Evolutionary conservation across 92 coral and sea anemone species (phyloP), one percentile per base, ranked within the genome.

Genomic region (Phenganax marumi): DNA sequence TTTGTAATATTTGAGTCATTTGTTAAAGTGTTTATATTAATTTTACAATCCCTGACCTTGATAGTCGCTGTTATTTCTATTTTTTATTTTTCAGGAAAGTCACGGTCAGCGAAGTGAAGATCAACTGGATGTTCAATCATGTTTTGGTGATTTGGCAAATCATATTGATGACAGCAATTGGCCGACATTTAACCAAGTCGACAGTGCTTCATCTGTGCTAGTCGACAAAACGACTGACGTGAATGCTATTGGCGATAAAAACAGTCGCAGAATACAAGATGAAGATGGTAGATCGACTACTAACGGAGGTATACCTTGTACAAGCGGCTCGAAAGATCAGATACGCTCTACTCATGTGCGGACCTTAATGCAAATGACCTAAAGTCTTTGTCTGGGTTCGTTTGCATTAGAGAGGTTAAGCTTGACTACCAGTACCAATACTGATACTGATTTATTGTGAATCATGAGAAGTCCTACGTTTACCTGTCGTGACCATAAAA

Each of bases 101-200:
- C 47, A 2, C 7, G 70, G 46, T 23, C 14, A 7, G 33, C 49
- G 17, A 66, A 33, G 72, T 33, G 13, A 25, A 64, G 14, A 48
- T 25, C n/a, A 66, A 33, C 12, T 6, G 3, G 50, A 66, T 3
- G 43, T 66, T 66, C 72, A 24, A 33, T 66, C 72, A 0, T 66
- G 72, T 33, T 66, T 66, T 26, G 81, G 68, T 55, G 81, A 76
- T 62, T 56, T 76, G 23, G 81, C 81, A 16, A 21, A 55, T 50
- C 81, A 76, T 53, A n/a, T 76, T 26, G 81, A 76, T 25, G 72
- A 66, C 24, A n/a, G 43, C 8, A 14, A 25, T 16, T 66, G 72
- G 72, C 72, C 72, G 0, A 7, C n/a, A 14, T 66, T 66, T 66
- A 33, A 33, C 43, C 49, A 33, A 66, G 6, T 8, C 13, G 8